Base-by-base conservation (phyloP, 2,888 invertebrate species). In the Cecidostiba fungosa region DNA sequence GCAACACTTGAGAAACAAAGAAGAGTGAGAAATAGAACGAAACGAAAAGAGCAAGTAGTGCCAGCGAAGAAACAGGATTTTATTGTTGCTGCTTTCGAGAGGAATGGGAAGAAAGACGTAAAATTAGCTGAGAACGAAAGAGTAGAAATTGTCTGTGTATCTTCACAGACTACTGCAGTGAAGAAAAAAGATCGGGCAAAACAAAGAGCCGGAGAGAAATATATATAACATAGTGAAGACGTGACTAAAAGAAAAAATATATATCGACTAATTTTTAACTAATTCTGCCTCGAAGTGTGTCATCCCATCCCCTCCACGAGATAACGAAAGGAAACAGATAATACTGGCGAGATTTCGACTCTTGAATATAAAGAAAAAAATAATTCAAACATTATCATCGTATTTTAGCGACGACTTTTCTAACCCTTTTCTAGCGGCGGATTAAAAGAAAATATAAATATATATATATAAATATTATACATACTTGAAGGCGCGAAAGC, bases 401-500 rank as follows among this genome's bases (percentile, higher is more conserved):
- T 84, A 85, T 84, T 85, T 76, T 78, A 84, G 73, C 80, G 77
- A 79, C 85, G 85, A 81, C 47, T 89, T 89, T 89, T 89, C 84
- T 88, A 88, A 89, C 87, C 87, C 86, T 88, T 88, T 89, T 88
- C 87, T 88, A 89, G 88, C 32, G 82, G 72, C 84, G 69, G 59
- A 81, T 85, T 77, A 14, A 79, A 79, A 32, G 77, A 79, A 79
- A 73, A 62, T 77, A 77, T 77, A 73, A 76, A 85, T 78, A 43
- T 69, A 86, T 79, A 85, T 32, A 83, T 29, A 74, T 62, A 79
- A 29, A 74, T 78, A 78, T 77, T 77, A 84, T 73, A 82, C 43
- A 74, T 79, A 78, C 16, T 82, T 82, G 78, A 14, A 81, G 50
- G 54, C 43, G 82, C 69, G 66, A 74, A 39, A 73, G 70, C 43